Percentiles rank a stretch among this genome's conserved stretches.
Evolutionary conservation across 2,797 vertebrate genomes (phyloP).

Genomic region (Gambelia wislizenii): DNA sequence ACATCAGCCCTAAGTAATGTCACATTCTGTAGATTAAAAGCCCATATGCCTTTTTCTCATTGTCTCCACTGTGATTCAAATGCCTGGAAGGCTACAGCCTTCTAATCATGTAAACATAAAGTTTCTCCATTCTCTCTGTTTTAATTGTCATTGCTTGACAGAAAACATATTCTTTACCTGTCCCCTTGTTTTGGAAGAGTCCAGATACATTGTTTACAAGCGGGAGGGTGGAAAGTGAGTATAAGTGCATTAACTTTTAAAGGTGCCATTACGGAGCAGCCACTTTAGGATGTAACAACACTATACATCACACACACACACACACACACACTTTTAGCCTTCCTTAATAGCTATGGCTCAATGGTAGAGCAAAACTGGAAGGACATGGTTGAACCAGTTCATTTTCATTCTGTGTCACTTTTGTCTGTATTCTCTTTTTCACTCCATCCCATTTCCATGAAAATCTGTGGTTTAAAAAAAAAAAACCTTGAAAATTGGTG

Average conservation of each 20-base stretch:
- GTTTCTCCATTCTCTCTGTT: conserved; percentile 54
- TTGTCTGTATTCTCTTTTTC: not conserved
- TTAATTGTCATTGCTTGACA: conserved; percentile 71
- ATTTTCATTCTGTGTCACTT: not conserved
- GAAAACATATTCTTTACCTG: conserved; percentile 66
- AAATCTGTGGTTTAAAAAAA: not conserved
- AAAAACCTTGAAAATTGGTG: not conserved
- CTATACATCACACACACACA: conserved; percentile 47
- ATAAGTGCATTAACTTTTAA: conserved; percentile 79
- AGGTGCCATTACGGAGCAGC: conserved; percentile 71
- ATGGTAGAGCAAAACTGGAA: not conserved
- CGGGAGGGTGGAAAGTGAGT: conserved; percentile 62
- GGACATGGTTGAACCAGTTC: not conserved
- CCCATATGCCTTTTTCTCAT: conserved; percentile 36
- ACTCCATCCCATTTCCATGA: not conserved
- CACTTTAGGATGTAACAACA: conserved; percentile 63
- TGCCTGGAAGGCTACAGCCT: conserved; percentile 62
- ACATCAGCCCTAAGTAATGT: conserved; percentile 60
- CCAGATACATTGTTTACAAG: conserved; percentile 71
- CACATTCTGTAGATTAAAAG: conserved; percentile 62
- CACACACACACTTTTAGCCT: not conserved
- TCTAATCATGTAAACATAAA: conserved; percentile 60
- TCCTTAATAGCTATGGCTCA: not conserved
- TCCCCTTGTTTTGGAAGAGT: conserved; percentile 65
- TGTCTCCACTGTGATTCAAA: conserved; percentile 33